These are phyloP conservation scores for Plemyria rubiginata DNA, from an alignment of 2,888 invertebrate genomes.

Conservation along the genomic window DNA sequence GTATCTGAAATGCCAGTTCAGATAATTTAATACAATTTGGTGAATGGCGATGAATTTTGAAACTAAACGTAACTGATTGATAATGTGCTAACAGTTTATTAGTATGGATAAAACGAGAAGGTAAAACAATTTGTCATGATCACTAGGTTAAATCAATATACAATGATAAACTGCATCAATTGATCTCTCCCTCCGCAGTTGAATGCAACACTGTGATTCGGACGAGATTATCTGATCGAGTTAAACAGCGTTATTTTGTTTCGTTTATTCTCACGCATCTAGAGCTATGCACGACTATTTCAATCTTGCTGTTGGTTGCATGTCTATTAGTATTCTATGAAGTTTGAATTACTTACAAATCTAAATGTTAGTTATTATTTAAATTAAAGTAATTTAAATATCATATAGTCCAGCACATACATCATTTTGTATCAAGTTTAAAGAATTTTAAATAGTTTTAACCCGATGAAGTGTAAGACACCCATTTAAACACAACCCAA, in stretches of 20 bases:
- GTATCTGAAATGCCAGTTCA: slow-evolving; percentile 80
- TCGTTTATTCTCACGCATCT: slow-evolving; percentile 81
- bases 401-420: slow-evolving; percentile 83
- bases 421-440: slow-evolving; percentile 76
- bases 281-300: slow-evolving; percentile 83
- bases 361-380: slow-evolving; percentile 75
- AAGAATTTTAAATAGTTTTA: slow-evolving; percentile 58
- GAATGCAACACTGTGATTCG: slow-evolving; percentile 49
- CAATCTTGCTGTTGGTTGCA: slow-evolving; percentile 81
- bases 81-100: slow-evolving; percentile 75
- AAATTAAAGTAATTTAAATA: slow-evolving; percentile 64
- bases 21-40: slow-evolving; percentile 70
- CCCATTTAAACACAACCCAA: slow-evolving; percentile 48
- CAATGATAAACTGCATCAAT: slow-evolving; percentile 64
- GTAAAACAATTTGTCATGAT: slow-evolving; percentile 74
- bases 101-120: slow-evolving; percentile 74
- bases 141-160: slow-evolving; percentile 67
- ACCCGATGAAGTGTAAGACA: slow-evolving; percentile 81
- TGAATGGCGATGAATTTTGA: slow-evolving; percentile 71
- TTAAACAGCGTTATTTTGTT: slow-evolving; percentile 70
- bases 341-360: slow-evolving; percentile 62
- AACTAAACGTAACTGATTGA: slow-evolving; percentile 64
- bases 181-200: slow-evolving; percentile 57
- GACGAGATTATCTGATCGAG: slow-evolving; percentile 64
- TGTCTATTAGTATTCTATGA: slow-evolving; percentile 71